phyloP scores from a whole-genome alignment of 2,113 vertebrate species.

The Panurus biarmicus region DNA sequence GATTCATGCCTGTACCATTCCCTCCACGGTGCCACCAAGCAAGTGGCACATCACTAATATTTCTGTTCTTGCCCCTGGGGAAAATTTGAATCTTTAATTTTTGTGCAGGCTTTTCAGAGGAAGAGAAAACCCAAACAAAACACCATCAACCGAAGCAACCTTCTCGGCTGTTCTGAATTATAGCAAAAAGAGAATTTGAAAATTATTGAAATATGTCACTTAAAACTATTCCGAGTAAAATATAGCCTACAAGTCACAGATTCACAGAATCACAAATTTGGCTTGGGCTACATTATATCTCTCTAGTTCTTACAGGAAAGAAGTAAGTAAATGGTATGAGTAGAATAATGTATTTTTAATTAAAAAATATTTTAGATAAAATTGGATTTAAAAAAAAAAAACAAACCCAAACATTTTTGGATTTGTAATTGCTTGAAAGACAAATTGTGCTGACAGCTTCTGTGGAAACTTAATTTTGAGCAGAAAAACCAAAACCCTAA shows the following conservation, averaged over 20 bases:
- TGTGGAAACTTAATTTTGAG: background rate
- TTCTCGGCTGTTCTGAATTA: background rate
- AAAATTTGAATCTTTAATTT: background rate
- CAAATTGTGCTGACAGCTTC: background rate
- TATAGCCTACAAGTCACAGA: background rate
- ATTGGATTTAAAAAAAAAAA: background rate
- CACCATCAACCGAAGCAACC: background rate
- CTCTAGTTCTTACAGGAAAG: background rate
- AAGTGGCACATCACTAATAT: slow-evolving; percentile 36
- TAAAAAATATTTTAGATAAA: background rate
- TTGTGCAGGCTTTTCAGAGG: background rate
- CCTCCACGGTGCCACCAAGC: slow-evolving; percentile 31
- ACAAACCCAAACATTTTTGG: background rate
- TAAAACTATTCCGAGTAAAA: background rate
- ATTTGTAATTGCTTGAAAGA: background rate
- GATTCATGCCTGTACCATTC: slow-evolving; percentile 36
- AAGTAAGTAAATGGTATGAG: background rate
- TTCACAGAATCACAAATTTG: background rate
- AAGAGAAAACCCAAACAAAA: background rate
- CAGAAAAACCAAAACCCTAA: background rate
- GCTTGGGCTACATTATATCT: background rate
- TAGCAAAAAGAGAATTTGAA: background rate
- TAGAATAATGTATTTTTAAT: background rate
- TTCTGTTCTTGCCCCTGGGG: background rate
- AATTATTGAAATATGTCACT: background rate